phyloP scores from a whole-genome alignment of 1,140 invertebrate genomes.

The Drosophila ogumai region DNA sequence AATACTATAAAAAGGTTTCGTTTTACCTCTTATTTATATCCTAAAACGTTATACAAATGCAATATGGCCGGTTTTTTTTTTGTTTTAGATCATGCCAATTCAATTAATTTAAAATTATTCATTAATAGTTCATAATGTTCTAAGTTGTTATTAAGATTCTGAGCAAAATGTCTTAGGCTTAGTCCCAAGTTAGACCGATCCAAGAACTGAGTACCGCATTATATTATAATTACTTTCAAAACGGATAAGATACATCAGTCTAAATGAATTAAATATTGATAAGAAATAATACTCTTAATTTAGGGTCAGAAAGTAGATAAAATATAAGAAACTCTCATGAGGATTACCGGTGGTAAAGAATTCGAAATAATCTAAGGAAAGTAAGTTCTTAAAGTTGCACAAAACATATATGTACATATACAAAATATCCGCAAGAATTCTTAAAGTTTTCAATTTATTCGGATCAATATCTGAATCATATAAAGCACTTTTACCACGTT shows the following conservation, averaged over 20 bases:
- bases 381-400: conserved; percentile 25
- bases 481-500: conserved; percentile 32
- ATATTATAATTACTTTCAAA: conserved; percentile 32
- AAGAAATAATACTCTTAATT: conserved; percentile 6
- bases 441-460: conserved; percentile 11
- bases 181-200: conserved; percentile 23
- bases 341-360: neutral
- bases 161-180: conserved; percentile 9
- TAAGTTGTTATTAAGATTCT: conserved; percentile 15
- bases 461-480: conserved; percentile 2
- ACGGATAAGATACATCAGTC: conserved; percentile 20
- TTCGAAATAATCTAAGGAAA: conserved; percentile 10
- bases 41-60: neutral
- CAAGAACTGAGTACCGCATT: conserved; percentile 40
- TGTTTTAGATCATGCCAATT: neutral
- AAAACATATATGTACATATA: conserved; percentile 43
- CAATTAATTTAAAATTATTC: neutral
- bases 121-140: neutral
- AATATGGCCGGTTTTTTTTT: neutral
- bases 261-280: conserved; percentile 7
- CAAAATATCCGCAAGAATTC: conserved; percentile 16
- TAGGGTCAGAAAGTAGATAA: neutral
- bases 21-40: neutral
- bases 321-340: conserved; percentile 15
- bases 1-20: neutral